Evolutionary conservation across 2,888 invertebrate species (phyloP).

Genomic region (Plagiodera versicolora): DNA sequence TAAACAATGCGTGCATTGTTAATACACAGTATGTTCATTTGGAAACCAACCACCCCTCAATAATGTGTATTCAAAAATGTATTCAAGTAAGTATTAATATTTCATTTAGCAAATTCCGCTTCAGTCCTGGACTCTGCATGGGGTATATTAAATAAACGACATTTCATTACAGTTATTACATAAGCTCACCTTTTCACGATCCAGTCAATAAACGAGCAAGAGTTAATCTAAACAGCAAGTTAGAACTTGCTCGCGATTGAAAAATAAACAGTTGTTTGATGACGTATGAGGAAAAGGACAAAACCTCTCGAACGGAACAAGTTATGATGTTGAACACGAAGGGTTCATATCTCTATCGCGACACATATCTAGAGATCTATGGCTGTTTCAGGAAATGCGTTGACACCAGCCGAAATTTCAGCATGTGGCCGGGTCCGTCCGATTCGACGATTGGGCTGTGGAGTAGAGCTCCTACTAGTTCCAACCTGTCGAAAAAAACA

Average conservation of each 20-base stretch:
- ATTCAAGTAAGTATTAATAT: too few species aligned
- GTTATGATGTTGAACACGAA: constrained; percentile 38
- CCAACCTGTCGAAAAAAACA: constrained; percentile 22
- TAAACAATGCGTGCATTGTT: too few species aligned
- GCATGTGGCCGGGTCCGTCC: constrained; percentile 63
- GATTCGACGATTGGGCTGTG: constrained; percentile 22
- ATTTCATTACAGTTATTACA: too few species aligned
- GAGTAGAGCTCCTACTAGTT: constrained; percentile 20
- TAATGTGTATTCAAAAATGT: too few species aligned
- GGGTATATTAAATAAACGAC: too few species aligned
- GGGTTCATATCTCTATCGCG: constrained; percentile 76
- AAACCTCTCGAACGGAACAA: constrained; percentile 11
- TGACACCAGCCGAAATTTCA: constrained; percentile 90
- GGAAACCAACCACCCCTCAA: too few species aligned
- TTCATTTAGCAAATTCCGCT: too few species aligned
- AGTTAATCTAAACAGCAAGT: constrained; percentile 7
- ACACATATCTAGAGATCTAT: constrained; percentile 72
- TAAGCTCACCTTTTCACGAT: background rate
- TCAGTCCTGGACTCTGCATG: too few species aligned
- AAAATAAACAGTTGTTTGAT: background rate
- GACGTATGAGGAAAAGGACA: background rate
- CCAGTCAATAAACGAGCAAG: background rate
- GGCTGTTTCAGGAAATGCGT: constrained; percentile 92
- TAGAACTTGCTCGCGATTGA: constrained; percentile 12
- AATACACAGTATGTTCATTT: too few species aligned